Base-by-base conservation (phyloP, 2,888 invertebrate genomes). In the Homarus gammarus region DNA sequence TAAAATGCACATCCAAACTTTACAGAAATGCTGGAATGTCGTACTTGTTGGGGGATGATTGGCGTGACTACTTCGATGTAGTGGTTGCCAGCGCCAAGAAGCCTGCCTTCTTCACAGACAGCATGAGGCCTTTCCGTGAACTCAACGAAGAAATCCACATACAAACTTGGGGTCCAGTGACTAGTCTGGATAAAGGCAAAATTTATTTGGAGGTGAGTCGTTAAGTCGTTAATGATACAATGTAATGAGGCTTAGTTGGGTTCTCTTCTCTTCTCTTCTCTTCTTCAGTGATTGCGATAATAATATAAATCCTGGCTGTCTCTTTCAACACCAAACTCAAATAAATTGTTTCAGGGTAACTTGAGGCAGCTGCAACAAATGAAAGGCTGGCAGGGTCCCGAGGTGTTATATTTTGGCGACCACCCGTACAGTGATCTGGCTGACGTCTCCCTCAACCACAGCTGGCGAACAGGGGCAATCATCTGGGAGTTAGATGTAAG, bases 351-450 rank as follows among this genome's bases (percentile, higher is more conserved):
- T 10, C 84, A 91, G 90, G 92, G 99, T 0, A 99, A 98, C 64
- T 97, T 99, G 33, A 96, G 96, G 93, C 97, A 98, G 93, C 95
- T 99, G 51, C 97, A 98, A 94, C 96, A 97, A 90, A 95, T 99
- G 94, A 99, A 98, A 0, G 98, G 97, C 0, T 99, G 99, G 98
- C 95, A 95, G 87, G 98, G 98, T 0, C 97, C 97, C 93, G 97
- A 97, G 93, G 99, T 99, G 70, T 94, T 99, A 36, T 99, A 99
- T 94, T 99, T 99, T 94, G 99, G 99, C 0, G 99, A 99, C 95
- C 99, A 99, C 95, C 99, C 99, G 0, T 99, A 99, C 94, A 98
- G 96, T 93, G 99, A 99, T 94, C 95, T 99, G 89, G 99, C 99
- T 12, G 99, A 99, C 95, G 98, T 98, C 64, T 98, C 98, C 0